These are phyloP conservation scores for Oreochromis grahami DNA, from an alignment of 2,797 vertebrate genomes.

Conservation along the genomic window DNA sequence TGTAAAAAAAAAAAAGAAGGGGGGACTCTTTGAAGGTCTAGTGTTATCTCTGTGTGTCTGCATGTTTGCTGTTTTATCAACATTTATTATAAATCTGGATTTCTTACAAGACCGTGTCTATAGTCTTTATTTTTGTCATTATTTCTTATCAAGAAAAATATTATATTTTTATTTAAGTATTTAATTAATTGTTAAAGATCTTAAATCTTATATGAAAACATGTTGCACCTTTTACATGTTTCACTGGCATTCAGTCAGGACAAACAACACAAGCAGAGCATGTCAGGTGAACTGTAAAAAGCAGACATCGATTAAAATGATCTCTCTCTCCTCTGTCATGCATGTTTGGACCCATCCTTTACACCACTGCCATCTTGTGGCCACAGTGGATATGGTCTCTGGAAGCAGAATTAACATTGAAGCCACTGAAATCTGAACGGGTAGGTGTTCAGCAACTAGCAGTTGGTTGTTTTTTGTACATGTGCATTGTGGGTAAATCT, in stretches of 20 bases:
- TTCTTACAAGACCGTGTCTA: not conserved
- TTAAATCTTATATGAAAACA: not conserved
- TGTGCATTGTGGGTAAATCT: not conserved
- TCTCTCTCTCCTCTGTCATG: accelerated
- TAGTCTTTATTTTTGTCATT: not conserved
- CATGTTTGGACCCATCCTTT: not conserved
- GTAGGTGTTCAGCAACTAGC: not conserved
- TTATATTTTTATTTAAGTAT: not conserved
- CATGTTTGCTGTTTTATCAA: not conserved
- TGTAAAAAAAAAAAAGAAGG: too few species aligned
- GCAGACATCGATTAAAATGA: too few species aligned
- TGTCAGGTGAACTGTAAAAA: not conserved
- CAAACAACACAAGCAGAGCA: accelerated
- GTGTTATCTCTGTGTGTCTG: not conserved
- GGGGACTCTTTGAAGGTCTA: not conserved
- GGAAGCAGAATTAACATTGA: not conserved
- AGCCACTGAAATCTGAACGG: not conserved
- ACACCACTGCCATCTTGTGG: not conserved
- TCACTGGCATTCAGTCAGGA: not conserved
- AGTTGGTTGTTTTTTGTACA: accelerated
- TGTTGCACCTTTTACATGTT: not conserved
- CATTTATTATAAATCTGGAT: not conserved
- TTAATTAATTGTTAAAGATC: not conserved
- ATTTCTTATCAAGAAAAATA: not conserved
- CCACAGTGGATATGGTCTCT: not conserved